Base-by-base conservation (phyloP, 2,113 vertebrate species). In the Tyto alba region DNA sequence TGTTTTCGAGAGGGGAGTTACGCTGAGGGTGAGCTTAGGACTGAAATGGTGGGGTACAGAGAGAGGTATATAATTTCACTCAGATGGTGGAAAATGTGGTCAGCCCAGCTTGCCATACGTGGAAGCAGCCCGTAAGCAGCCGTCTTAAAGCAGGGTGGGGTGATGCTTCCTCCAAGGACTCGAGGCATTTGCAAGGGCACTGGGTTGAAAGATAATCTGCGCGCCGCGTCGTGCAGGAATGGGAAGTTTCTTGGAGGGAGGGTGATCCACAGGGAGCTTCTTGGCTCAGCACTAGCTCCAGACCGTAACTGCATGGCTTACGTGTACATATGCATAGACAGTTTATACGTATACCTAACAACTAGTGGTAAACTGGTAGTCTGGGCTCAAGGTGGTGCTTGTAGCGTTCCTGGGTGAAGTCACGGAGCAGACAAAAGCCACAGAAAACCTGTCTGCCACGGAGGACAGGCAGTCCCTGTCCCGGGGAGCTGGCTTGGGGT, bases 281-380 rank as follows among this genome's bases (percentile, higher is more conserved):
- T 79, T 85, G 89, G 38, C 76, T 89, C 63, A 41, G 45, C 25
- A 22, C 45, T 36, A 32, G 26, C 47, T 76, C 50, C 11, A 8
- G 62, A 47, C 78, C 29, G 1, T 47, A 29, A 9, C n/a, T 75
- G 71, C 32, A 7, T 45, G 71, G 45, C 7, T 88, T 9, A 32
- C 0, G 0, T 36, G 2, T 45, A n/a, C 5, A 1, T 7, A 6
- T 6, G 26, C 40, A 7, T 12, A 3, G 9, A 22, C 7, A 50
- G 32, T 25, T 73, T 45, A 16, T 56, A 13, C 0, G 0, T 60
- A 20, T 8, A 13, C 9, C 1, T 8, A 77, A 19, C n/a, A 47
- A 7, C 27, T 32, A 5, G 38, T 5, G 20, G 38, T 56, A 43
- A 80, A 20, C 29, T 36, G 75, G 48, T 47, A 50, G 6, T 27